Evolutionary conservation across 2,888 invertebrate genomes (phyloP).

Genomic region (Mantis religiosa): DNA sequence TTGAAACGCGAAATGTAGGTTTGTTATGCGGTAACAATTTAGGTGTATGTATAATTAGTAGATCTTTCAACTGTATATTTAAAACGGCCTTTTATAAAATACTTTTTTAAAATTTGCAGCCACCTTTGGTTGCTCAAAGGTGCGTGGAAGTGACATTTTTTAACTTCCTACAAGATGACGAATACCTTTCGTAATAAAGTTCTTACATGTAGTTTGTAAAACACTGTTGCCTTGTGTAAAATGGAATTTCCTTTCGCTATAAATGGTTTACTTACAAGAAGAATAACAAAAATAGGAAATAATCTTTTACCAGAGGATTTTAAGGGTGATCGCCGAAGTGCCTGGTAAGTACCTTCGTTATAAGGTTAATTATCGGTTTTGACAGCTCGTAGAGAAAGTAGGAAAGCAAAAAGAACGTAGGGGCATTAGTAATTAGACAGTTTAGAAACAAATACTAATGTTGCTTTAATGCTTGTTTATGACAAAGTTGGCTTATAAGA

Average conservation of each 20-base stretch:
- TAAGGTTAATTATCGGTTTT: background rate
- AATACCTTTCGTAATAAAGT: background rate
- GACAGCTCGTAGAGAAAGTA: background rate
- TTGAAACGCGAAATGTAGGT: background rate
- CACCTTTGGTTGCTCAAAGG: background rate
- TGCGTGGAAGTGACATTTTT: background rate
- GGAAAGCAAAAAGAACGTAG: too few relatives aligned
- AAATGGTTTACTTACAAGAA: slow-evolving; percentile 22
- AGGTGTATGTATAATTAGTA: background rate
- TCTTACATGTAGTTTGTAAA: background rate
- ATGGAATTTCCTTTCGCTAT: slow-evolving; percentile 31
- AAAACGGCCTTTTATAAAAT: background rate
- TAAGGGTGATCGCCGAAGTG: slow-evolving; percentile 22
- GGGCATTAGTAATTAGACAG: background rate
- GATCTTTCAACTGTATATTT: background rate
- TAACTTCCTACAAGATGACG: background rate
- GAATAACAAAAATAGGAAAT: slow-evolving; percentile 26
- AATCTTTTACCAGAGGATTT: slow-evolving; percentile 26
- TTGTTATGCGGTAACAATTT: background rate
- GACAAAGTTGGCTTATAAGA: background rate
- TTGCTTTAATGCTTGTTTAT: background rate
- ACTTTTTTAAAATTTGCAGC: background rate
- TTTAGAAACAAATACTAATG: background rate
- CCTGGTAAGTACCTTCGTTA: slow-evolving; percentile 10
- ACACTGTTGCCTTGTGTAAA: background rate